These are phyloP conservation scores for Trissoscelio sp. DNA, from an alignment of 2,888 invertebrate species.

Conservation along the genomic window DNA sequence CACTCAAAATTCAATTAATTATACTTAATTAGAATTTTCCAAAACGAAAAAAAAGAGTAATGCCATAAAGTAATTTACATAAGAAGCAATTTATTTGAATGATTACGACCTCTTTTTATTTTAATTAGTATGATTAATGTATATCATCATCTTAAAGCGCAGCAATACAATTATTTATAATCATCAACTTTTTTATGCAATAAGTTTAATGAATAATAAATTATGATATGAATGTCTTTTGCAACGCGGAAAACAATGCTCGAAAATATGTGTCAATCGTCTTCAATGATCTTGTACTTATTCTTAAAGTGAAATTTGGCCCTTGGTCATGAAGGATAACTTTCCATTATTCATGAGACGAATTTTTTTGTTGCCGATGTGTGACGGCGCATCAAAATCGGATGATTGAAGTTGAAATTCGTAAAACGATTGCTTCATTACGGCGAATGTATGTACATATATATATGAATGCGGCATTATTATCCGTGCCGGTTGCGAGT, in stretches of 20 bases:
- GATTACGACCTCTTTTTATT: not conserved
- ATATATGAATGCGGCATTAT: too few relatives aligned
- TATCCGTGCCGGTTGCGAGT: too few relatives aligned
- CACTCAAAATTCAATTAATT: conserved; percentile 26
- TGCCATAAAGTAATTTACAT: not conserved
- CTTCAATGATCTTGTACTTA: conserved; percentile 10
- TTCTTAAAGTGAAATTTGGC: conserved; percentile 55
- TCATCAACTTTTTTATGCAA: too few relatives aligned
- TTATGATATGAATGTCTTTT: too few relatives aligned
- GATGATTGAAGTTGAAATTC: conserved; percentile 7
- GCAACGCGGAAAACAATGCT: conserved; percentile 25
- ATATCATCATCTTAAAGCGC: not conserved
- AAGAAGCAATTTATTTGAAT: not conserved
- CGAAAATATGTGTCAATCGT: conserved; percentile 11
- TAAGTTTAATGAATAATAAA: too few relatives aligned
- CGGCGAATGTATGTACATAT: too few relatives aligned
- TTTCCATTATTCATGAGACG: conserved; percentile 63
- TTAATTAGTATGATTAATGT: not conserved
- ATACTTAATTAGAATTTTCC: too few relatives aligned
- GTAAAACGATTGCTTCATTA: conserved; percentile 17
- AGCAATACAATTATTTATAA: too few relatives aligned
- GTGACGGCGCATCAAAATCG: conserved; percentile 2
- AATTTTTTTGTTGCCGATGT: conserved; percentile 15
- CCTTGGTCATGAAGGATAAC: conserved; percentile 43
- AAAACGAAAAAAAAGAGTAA: too few relatives aligned